Conservation (phyloP, 2,888 invertebrate species). For the Melieria omissa region DNA sequence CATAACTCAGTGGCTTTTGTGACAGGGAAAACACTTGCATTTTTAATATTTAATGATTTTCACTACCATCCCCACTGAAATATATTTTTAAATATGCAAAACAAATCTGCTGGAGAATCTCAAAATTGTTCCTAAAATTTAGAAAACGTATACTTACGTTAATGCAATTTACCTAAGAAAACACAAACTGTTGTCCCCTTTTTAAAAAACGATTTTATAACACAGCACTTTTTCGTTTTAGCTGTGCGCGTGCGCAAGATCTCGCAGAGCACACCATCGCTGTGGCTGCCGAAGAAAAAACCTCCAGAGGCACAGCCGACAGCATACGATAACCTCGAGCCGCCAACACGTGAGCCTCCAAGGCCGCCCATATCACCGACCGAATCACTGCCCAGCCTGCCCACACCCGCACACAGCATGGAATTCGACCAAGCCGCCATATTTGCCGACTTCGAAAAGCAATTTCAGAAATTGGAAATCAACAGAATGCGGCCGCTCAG, state of each 20-base stretch:
- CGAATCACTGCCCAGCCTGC: constrained; percentile 29
- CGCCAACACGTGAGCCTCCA: constrained; percentile 50
- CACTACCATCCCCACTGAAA: no score
- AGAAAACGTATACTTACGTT: no score
- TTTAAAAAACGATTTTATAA: no score
- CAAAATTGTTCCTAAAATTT: no score
- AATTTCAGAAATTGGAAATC: constrained; percentile 31
- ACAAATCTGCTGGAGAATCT: no score
- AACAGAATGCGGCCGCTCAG: neutral
- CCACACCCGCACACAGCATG: constrained; percentile 11
- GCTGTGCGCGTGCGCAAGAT: constrained; percentile 50
- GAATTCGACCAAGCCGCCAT: constrained; percentile 44
- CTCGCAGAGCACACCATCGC: constrained; percentile 41
- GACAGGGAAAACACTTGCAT: no score
- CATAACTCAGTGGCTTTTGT: no score
- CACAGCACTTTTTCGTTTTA: constrained; percentile 26
- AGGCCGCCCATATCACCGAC: constrained; percentile 46
- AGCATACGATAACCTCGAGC: constrained; percentile 42
- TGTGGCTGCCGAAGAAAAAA: constrained; percentile 33
- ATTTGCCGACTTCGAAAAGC: constrained; percentile 43
- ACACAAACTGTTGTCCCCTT: no score
- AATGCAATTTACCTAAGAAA: no score
- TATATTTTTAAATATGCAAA: no score
- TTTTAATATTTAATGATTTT: no score
- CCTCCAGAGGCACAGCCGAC: neutral